These are phyloP conservation scores for Trachemys scripta DNA, from an alignment of 2,113 vertebrate species.

Conservation along the genomic window DNA sequence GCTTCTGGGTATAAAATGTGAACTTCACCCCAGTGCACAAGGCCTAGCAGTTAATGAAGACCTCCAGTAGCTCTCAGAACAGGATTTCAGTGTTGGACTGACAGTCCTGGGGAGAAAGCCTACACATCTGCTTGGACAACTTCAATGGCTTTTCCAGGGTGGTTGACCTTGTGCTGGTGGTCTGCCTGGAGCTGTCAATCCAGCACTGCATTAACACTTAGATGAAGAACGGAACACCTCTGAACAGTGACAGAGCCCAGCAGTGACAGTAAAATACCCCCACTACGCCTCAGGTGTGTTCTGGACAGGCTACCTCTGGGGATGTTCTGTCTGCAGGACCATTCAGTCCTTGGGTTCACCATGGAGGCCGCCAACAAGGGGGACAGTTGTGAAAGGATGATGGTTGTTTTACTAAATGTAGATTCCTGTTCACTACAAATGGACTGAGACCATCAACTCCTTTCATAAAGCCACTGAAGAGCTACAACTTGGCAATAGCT, in stretches of 20 bases:
- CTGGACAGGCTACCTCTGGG: rapidly evolving
- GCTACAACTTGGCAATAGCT: rapidly evolving
- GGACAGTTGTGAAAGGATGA: neutral
- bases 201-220: neutral
- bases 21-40: neutral
- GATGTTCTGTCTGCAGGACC: neutral
- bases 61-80: no score
- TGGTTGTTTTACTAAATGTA: neutral
- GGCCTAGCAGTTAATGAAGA: rapidly evolving
- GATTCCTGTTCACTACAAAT: neutral
- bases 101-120: no score
- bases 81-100: neutral
- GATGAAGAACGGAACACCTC: neutral
- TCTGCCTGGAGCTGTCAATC: no score
- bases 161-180: neutral
- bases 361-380: no score
- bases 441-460: rapidly evolving
- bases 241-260: neutral
- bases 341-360: neutral
- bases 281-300: neutral
- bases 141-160: neutral
- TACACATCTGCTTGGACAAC: no score
- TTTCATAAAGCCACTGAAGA: neutral
- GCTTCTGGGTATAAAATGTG: neutral
- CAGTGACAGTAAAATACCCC: neutral